phyloP scores from a whole-genome alignment of 1,140 invertebrate species.

The Drosophila novamexicana region DNA sequence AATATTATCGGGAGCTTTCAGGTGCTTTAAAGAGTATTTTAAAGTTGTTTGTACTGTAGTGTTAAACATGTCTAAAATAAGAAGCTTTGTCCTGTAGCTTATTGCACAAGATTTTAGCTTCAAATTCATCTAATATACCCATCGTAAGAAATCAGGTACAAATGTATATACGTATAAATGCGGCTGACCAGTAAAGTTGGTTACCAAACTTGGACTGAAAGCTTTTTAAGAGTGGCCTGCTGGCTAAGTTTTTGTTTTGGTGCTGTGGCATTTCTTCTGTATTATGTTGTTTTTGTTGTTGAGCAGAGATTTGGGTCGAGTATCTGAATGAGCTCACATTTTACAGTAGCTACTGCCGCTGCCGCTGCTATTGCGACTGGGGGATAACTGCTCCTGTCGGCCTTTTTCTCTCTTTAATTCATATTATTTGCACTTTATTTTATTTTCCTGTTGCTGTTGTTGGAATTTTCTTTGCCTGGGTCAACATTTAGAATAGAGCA shows the following conservation, averaged over 20 bases:
- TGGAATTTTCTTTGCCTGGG: conserved; percentile 20
- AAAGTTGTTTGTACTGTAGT: neutral
- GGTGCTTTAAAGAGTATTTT: neutral
- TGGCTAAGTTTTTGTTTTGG: conserved; percentile 39
- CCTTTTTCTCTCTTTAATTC: conserved; percentile 31
- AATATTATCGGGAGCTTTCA: neutral
- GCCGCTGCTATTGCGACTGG: conserved; percentile 21
- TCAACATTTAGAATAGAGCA: conserved; percentile 60
- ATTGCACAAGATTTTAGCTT: neutral
- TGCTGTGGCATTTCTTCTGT: conserved; percentile 67
- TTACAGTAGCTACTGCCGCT: conserved; percentile 35
- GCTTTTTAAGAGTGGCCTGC: conserved; percentile 24
- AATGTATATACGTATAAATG: conserved; percentile 17
- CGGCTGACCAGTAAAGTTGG: conserved; percentile 47
- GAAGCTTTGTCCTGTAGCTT: neutral
- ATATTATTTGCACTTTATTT: conserved; percentile 36
- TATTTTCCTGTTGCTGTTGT: conserved; percentile 6
- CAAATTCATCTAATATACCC: conserved; percentile 1
- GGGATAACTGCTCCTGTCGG: conserved; percentile 24
- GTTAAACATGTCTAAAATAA: neutral
- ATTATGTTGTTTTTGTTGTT: conserved; percentile 3
- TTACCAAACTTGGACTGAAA: conserved; percentile 41
- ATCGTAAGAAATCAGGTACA: neutral
- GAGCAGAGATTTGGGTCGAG: conserved; percentile 52
- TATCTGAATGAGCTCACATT: conserved; percentile 50